phyloP scores from a whole-genome alignment of 2,797 vertebrate species.

The Sebastes minor region DNA sequence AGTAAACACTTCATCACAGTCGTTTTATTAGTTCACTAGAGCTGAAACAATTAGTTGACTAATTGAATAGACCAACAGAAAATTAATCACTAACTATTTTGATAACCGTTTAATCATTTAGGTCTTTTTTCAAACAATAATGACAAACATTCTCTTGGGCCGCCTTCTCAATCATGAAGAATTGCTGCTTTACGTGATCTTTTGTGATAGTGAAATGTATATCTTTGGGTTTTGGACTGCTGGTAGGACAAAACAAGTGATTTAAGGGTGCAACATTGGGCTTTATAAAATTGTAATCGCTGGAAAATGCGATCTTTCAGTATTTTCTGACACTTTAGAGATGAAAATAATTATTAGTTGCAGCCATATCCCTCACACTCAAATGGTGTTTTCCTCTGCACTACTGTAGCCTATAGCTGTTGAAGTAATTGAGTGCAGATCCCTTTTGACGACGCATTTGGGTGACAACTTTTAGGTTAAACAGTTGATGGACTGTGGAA shows the following conservation, averaged over 20 bases:
- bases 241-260: background rate
- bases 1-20: too few relatives aligned
- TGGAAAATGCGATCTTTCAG: background rate
- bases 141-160: background rate
- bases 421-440: too few relatives aligned
- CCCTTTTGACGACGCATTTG: background rate
- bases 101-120: background rate
- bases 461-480: too few relatives aligned
- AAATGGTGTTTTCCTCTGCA: too few relatives aligned
- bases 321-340: background rate
- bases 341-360: background rate
- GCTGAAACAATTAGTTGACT: too few relatives aligned
- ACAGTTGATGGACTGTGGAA: too few relatives aligned
- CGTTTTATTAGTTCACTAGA: too few relatives aligned
- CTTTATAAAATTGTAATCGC: background rate
- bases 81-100: background rate
- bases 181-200: background rate
- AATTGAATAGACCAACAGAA: background rate
- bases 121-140: too few relatives aligned
- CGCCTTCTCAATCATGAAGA: background rate
- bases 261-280: background rate
- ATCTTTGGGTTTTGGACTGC: background rate
- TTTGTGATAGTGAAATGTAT: background rate
- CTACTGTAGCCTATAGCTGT: too few relatives aligned
- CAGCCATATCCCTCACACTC: background rate